A percentile compares a stretch with the other conserved stretches of the same genome.
phyloP scores from a whole-genome alignment of 2,888 invertebrate genomes.

The Rotaria macrura region DNA sequence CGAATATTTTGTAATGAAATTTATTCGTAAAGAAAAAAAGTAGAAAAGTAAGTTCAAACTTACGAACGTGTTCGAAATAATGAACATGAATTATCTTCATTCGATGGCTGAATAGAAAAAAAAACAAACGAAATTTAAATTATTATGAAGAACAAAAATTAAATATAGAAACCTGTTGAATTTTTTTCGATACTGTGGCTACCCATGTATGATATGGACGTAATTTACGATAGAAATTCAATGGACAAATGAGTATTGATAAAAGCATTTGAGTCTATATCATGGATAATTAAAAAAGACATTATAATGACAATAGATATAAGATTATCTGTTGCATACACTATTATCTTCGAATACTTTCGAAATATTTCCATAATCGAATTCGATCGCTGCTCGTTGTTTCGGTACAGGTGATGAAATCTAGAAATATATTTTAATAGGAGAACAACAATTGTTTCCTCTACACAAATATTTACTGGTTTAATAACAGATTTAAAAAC shows the following conservation, averaged over 20 bases:
- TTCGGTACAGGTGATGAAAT: background rate
- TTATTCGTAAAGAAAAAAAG: background rate
- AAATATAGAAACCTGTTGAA: background rate
- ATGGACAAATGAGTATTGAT: background rate
- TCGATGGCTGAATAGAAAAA: background rate
- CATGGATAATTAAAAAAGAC: background rate
- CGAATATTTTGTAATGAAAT: background rate
- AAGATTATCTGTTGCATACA: background rate
- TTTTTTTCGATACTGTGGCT: background rate
- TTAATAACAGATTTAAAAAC: background rate
- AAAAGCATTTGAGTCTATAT: background rate
- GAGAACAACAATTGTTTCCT: no score
- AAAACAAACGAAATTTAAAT: background rate
- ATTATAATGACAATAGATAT: background rate
- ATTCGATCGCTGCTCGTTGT: background rate
- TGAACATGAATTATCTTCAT: background rate
- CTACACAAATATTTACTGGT: background rate
- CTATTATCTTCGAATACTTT: background rate
- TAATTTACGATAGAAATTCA: background rate
- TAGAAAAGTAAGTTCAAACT: no score
- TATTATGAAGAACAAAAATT: background rate
- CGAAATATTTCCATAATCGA: background rate
- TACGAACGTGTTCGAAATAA: constrained; percentile 7
- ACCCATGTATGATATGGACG: background rate
- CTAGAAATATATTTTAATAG: background rate